phyloP scores from a whole-genome alignment of 2,888 invertebrate species.

The Aporophyla lueneburgensis region DNA sequence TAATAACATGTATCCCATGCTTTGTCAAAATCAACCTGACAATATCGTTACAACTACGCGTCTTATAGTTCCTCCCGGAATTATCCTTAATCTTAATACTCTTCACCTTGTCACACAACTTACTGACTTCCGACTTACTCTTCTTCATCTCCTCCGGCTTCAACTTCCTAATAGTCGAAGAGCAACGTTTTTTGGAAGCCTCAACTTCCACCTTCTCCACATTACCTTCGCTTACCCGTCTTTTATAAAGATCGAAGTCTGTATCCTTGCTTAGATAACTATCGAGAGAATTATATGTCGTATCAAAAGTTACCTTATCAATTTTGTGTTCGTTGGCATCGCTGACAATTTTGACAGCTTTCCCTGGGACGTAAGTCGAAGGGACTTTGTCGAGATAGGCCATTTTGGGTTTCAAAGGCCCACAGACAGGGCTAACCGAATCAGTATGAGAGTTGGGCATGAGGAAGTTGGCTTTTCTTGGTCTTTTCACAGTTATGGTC shows the following conservation, averaged over 20 bases:
- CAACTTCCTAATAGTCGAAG: conserved; percentile 84
- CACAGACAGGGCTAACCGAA: conserved; percentile 79
- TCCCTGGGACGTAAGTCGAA: conserved; percentile 91
- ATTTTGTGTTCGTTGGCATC: conserved; percentile 85
- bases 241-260: conserved; percentile 80
- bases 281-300: conserved; percentile 87
- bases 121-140: conserved; percentile 88
- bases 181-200: conserved; percentile 82
- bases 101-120: conserved; percentile 87
- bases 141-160: conserved; percentile 85
- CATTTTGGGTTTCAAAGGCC: conserved; percentile 82
- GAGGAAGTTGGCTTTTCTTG: conserved; percentile 81
- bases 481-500: conserved; percentile 82
- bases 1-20: conserved; percentile 95
- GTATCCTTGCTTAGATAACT: conserved; percentile 89
- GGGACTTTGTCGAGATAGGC: conserved; percentile 86
- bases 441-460: conserved; percentile 82
- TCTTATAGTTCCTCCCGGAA: conserved; percentile 82
- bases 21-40: conserved; percentile 94
- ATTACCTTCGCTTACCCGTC: conserved; percentile 85
- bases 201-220: conserved; percentile 73
- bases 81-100: conserved; percentile 86
- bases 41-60: conserved; percentile 90
- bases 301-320: conserved; percentile 85
- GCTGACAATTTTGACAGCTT: conserved; percentile 94